These are phyloP conservation scores for Amblyraja radiata DNA, from an alignment of 2,797 vertebrate genomes.

Conservation along the genomic window DNA sequence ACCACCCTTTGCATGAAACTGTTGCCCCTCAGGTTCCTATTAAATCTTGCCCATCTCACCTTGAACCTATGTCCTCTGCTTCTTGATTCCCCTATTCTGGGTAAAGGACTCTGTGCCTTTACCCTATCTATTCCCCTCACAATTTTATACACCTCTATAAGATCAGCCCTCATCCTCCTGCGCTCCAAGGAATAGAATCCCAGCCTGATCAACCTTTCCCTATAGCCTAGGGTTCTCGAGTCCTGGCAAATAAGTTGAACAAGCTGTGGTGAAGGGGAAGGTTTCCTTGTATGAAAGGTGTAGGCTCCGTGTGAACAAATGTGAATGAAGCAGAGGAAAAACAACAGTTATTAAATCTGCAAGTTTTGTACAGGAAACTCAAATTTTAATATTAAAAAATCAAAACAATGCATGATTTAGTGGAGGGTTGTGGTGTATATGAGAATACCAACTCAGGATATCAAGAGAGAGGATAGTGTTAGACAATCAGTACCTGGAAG, in stretches of 20 bases:
- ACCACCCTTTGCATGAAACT: no score
- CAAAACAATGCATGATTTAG: not conserved
- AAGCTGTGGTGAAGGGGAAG: conserved; percentile 10
- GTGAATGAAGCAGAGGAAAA: not conserved
- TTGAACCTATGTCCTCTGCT: no score
- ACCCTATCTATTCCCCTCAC: no score
- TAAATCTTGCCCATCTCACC: no score
- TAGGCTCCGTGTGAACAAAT: not conserved
- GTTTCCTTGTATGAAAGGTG: not conserved
- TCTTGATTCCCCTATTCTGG: no score
- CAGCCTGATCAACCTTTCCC: no score
- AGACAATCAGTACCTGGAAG: not conserved
- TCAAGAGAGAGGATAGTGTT: not conserved
- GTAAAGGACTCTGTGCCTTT: no score
- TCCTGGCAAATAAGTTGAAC: not conserved
- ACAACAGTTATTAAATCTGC: not conserved
- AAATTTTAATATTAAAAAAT: not conserved
- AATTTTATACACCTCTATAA: no score
- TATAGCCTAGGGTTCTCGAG: no score
- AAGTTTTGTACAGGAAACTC: not conserved
- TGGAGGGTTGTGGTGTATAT: not conserved
- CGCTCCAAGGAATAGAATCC: no score
- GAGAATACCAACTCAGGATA: not conserved
- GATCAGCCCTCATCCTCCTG: no score
- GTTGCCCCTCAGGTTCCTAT: no score